Percentiles rank a stretch among this genome's conserved stretches.
Conservation (phyloP, 2,113 vertebrate genomes). For the Trachemys scripta region DNA sequence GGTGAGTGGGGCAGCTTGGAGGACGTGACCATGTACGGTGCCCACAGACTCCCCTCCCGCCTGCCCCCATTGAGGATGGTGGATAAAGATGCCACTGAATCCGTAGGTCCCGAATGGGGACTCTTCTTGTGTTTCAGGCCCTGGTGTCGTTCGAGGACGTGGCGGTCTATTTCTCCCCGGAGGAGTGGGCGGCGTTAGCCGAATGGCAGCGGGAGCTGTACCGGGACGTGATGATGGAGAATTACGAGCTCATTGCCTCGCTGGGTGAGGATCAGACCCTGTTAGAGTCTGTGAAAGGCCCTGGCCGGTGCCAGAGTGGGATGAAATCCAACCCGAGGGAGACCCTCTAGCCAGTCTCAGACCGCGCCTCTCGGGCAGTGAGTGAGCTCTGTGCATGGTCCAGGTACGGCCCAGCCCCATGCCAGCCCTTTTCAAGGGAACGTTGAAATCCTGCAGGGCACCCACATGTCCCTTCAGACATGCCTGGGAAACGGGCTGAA, state of each 20-base stretch:
- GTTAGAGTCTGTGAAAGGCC: too few species aligned
- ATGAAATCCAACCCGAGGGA: neutral
- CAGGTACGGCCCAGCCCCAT: neutral
- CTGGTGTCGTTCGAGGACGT: slow-evolving; percentile 22
- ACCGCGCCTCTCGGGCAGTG: rapidly evolving
- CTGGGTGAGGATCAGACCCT: slow-evolving; percentile 18
- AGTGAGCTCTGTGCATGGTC: neutral
- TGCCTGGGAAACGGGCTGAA: neutral
- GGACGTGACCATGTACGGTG: neutral
- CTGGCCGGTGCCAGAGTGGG: neutral
- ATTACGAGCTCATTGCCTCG: slow-evolving; percentile 31
- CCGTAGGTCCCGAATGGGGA: too few species aligned
- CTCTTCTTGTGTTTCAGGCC: neutral
- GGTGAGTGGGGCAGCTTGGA: neutral
- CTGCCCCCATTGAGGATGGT: neutral
- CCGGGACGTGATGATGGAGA: slow-evolving; percentile 59
- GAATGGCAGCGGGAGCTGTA: slow-evolving; percentile 28
- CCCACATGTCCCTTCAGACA: neutral
- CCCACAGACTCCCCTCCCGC: neutral
- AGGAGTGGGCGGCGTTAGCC: slow-evolving; percentile 29
- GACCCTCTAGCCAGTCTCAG: neutral
- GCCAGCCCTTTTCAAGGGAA: neutral
- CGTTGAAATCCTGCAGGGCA: neutral
- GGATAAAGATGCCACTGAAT: neutral
- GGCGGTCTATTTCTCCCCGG: slow-evolving; percentile 9